A percentile compares a stretch with the other conserved stretches of the same genome.
phyloP scores from a whole-genome alignment of 2,797 vertebrate species.

The Eulemur rubriventer region DNA sequence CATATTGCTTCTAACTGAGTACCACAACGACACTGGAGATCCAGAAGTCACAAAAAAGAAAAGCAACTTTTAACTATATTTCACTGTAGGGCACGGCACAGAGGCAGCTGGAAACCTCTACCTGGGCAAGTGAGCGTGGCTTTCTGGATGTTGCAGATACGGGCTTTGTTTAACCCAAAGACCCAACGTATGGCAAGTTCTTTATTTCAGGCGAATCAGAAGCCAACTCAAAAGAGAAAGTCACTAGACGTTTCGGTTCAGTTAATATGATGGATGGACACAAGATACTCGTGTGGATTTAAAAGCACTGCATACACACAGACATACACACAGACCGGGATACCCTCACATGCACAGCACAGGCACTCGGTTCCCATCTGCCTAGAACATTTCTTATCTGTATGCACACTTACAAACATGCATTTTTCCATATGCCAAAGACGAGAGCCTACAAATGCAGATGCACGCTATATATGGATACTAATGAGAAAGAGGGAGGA shows the following conservation, averaged over 20 bases:
- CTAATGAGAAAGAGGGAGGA: neutral
- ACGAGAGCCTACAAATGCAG: neutral
- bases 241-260: neutral
- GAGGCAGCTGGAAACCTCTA: fast-evolving
- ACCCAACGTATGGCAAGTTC: neutral
- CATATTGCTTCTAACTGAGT: neutral
- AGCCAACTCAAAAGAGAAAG: constrained; percentile 7
- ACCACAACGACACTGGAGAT: neutral
- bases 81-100: neutral
- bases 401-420: neutral
- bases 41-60: neutral
- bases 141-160: neutral
- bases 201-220: neutral
- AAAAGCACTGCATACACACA: neutral
- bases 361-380: neutral
- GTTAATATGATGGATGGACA: neutral
- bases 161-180: neutral
- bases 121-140: neutral
- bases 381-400: neutral
- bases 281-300: neutral
- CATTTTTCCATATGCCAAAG: neutral
- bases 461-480: neutral
- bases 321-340: neutral
- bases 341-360: neutral
- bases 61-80: neutral